These are phyloP conservation scores for Danio albolineatus DNA, from an alignment of 2,797 vertebrate genomes.

Conservation along the genomic window DNA sequence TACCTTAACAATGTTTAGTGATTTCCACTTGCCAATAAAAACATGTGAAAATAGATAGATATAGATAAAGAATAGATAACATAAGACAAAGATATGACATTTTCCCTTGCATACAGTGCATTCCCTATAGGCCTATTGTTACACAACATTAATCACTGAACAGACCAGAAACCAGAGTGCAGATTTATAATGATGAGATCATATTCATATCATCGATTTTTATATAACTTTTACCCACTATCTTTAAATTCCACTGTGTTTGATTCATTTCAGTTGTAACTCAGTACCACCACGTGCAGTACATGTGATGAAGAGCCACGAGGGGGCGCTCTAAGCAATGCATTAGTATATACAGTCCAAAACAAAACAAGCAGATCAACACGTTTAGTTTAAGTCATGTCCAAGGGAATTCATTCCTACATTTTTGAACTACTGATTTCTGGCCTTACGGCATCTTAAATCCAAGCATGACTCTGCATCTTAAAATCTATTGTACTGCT, in stretches of 20 bases:
- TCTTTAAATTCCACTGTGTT: neutral
- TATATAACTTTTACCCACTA: neutral
- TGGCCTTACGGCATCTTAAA: constrained; percentile 1
- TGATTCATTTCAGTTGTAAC: neutral
- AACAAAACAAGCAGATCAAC: neutral
- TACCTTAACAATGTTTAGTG: too few relatives aligned
- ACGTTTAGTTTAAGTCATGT: neutral
- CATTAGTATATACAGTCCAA: neutral
- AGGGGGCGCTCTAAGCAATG: constrained; percentile 32
- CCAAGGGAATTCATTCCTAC: neutral
- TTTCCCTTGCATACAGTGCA: too few relatives aligned
- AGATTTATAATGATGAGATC: neutral
- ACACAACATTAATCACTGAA: neutral
- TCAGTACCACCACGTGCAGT: neutral
- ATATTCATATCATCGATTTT: neutral
- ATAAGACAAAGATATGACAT: too few relatives aligned
- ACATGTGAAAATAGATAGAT: too few relatives aligned
- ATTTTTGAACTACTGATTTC: constrained; percentile 6
- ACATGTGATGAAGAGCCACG: neutral
- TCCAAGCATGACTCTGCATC: constrained; percentile 15
- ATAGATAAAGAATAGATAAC: too few relatives aligned
- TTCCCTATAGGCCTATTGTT: neutral
- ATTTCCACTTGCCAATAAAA: too few relatives aligned
- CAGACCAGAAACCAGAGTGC: neutral
- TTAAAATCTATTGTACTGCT: constrained; percentile 15